phyloP scores from a whole-genome alignment of 2,888 invertebrate species.

The Dilophus febrilis region DNA sequence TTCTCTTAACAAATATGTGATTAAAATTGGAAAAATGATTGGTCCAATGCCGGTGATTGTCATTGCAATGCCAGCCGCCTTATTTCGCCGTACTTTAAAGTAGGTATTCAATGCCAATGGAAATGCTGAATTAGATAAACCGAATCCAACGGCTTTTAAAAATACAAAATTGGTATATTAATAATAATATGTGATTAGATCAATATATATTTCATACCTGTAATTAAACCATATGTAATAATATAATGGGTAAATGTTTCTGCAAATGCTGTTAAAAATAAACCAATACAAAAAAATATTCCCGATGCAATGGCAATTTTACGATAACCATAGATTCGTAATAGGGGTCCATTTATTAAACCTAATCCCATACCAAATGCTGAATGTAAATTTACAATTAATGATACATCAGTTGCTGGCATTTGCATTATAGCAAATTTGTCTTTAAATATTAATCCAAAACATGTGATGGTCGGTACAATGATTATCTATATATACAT shows the following conservation, averaged over 20 bases:
- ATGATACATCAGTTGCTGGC: slow-evolving; percentile 40
- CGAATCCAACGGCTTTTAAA: slow-evolving; percentile 44
- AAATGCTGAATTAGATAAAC: slow-evolving; percentile 41
- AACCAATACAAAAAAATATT: slow-evolving; percentile 35
- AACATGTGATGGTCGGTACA: slow-evolving; percentile 42
- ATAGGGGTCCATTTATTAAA: slow-evolving; percentile 44
- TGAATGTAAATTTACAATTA: slow-evolving; percentile 47
- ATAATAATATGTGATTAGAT: no score
- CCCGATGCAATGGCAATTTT: slow-evolving; percentile 43
- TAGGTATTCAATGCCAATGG: slow-evolving; percentile 47
- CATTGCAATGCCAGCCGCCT: slow-evolving; percentile 44
- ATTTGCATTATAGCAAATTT: slow-evolving; percentile 38
- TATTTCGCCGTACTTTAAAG: slow-evolving; percentile 41
- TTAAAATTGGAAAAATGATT: slow-evolving; percentile 44
- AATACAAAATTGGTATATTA: background rate
- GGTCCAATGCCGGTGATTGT: slow-evolving; percentile 48
- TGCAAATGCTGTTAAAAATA: slow-evolving; percentile 40
- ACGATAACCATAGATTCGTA: slow-evolving; percentile 43
- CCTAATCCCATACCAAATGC: slow-evolving; percentile 50
- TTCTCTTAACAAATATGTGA: slow-evolving; percentile 35
- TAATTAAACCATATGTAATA: slow-evolving; percentile 47
- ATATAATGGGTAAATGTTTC: slow-evolving; percentile 40
- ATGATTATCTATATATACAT: slow-evolving; percentile 30
- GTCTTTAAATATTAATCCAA: slow-evolving; percentile 49
- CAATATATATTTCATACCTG: slow-evolving; percentile 37